A percentile compares a stretch with the other conserved stretches of the same genome.
These are phyloP conservation scores for Vimba vimba DNA, from an alignment of 2,113 vertebrate species.

Conservation along the genomic window DNA sequence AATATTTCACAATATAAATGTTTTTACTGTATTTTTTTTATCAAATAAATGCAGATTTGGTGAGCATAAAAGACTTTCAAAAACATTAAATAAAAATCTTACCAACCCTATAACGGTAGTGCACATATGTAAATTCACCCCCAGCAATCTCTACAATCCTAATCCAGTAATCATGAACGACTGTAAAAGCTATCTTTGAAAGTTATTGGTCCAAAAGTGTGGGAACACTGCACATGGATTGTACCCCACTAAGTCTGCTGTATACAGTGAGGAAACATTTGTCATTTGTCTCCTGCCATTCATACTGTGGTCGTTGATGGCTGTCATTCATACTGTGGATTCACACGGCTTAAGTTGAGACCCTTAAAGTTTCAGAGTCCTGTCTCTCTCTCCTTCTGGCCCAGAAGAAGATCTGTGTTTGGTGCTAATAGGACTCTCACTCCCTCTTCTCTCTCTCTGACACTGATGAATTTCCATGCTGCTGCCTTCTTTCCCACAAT, in stretches of 20 bases:
- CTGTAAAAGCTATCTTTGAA: not conserved
- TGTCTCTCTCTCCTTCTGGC: not conserved
- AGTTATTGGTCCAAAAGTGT: not conserved
- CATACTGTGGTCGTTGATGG: not conserved
- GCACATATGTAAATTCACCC: not conserved
- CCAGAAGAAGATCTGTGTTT: not conserved
- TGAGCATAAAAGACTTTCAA: not conserved
- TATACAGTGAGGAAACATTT: not conserved
- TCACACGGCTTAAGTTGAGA: not conserved
- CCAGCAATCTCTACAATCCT: not conserved
- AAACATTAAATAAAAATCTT: not conserved
- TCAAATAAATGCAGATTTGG: no score
- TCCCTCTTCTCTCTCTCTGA: slow-evolving; percentile 43
- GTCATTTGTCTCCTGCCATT: not conserved
- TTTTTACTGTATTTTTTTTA: no score
- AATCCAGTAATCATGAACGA: not conserved
- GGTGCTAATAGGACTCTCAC: slow-evolving; percentile 5
- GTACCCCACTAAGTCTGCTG: not conserved
- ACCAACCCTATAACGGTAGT: not conserved
- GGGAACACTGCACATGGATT: not conserved
- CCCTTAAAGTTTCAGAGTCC: not conserved
- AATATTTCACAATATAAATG: no score
- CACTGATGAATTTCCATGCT: slow-evolving; percentile 63
- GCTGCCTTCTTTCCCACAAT: slow-evolving; percentile 21
- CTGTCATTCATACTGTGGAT: not conserved